Evolutionary conservation across 2,888 invertebrate genomes (phyloP).

Genomic region (Prenolepis imparis): DNA sequence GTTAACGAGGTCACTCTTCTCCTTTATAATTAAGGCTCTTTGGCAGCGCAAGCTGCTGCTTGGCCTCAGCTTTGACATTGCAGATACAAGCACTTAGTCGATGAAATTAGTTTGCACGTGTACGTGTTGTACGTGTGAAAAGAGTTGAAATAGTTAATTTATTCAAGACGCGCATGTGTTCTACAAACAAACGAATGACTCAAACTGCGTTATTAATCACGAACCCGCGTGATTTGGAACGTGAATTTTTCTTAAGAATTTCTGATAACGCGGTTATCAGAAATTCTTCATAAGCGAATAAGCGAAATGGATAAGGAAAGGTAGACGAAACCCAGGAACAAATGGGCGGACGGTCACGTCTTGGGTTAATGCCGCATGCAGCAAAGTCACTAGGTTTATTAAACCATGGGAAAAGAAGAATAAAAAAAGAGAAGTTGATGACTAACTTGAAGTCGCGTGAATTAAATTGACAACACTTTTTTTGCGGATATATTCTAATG

Average conservation of each 20-base stretch:
- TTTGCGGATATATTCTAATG: slow-evolving; percentile 12
- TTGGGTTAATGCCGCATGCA: slow-evolving; percentile 83
- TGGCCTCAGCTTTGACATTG: slow-evolving; percentile 8
- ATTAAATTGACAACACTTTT: slow-evolving; percentile 50
- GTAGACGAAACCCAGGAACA: slow-evolving; percentile 70
- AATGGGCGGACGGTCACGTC: slow-evolving; percentile 81
- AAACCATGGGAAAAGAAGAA: slow-evolving; percentile 76
- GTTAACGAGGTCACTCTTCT: slow-evolving; percentile 73
- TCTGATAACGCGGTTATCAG: slow-evolving; percentile 12
- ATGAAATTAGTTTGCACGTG: background rate
- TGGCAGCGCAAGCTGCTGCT: slow-evolving; percentile 16
- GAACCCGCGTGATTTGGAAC: background rate
- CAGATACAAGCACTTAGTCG: background rate
- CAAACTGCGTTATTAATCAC: background rate
- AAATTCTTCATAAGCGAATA: background rate
- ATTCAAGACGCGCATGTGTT: background rate
- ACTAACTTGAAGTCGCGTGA: slow-evolving; percentile 70
- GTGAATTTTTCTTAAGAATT: slow-evolving; percentile 37
- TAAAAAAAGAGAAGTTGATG: slow-evolving; percentile 72
- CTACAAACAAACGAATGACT: background rate
- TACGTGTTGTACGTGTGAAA: background rate
- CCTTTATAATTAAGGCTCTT: slow-evolving; percentile 53
- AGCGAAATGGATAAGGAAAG: slow-evolving; percentile 62
- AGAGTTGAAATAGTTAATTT: slow-evolving; percentile 10
- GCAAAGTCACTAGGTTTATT: slow-evolving; percentile 82